Percentiles rank a stretch among this genome's conserved stretches.
Evolutionary conservation across 2,113 vertebrate species (phyloP).

Genomic region (Tenebrosternarchus preto): DNA sequence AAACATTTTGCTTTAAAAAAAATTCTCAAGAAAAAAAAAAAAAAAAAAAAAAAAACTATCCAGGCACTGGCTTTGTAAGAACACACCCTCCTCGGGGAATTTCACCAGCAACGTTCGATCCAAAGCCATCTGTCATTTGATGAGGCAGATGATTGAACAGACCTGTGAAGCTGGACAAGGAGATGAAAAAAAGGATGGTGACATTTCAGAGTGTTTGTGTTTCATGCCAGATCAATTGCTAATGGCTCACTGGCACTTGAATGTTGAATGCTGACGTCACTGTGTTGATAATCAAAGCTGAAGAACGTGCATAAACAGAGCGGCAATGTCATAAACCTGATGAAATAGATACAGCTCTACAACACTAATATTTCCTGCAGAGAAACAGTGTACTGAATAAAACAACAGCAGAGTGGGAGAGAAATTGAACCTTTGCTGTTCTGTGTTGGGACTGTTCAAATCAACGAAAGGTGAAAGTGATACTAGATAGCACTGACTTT

Average conservation of each 20-base stretch:
- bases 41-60: slow-evolving; percentile 13
- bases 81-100: slow-evolving; percentile 14
- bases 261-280: slow-evolving; percentile 7
- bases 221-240: slow-evolving; percentile 25
- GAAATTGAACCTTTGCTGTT: neutral
- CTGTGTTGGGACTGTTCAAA: slow-evolving; percentile 4
- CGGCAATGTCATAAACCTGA: neutral
- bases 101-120: slow-evolving; percentile 25
- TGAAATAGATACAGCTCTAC: neutral
- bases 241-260: slow-evolving; percentile 30
- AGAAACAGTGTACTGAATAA: neutral
- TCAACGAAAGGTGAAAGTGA: neutral
- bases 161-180: neutral
- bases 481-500: neutral
- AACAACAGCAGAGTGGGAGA: neutral
- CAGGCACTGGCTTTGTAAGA: neutral
- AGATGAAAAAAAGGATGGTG: slow-evolving; percentile 24
- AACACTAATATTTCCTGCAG: neutral
- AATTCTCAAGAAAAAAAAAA: no score
- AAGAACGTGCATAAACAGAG: neutral
- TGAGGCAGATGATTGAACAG: slow-evolving; percentile 31
- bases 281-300: neutral
- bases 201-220: slow-evolving; percentile 42
- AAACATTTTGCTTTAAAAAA: no score
- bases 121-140: slow-evolving; percentile 24